phyloP scores from a whole-genome alignment of 2,888 invertebrate species.

The Mesorhabditis sp. region DNA sequence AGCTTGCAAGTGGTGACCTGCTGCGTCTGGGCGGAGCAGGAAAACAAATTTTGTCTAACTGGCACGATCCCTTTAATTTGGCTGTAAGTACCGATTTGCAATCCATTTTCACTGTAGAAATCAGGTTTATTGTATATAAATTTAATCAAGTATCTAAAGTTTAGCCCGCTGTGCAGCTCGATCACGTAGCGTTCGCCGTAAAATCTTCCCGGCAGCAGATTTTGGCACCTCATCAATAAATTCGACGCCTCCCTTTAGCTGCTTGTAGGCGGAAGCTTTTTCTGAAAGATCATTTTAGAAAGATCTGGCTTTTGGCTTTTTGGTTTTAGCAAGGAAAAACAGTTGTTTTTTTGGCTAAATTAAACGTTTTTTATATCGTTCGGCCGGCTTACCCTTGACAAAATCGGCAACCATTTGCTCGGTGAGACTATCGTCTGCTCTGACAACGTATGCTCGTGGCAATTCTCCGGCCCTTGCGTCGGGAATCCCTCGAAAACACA shows the following conservation, averaged over 20 bases:
- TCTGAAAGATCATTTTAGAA: conserved; percentile 51
- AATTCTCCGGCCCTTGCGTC: conserved; percentile 32
- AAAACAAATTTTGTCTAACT: too few relatives aligned
- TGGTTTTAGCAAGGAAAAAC: too few relatives aligned
- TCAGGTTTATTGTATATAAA: too few relatives aligned
- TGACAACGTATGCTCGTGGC: conserved; percentile 32
- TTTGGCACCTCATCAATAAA: conserved; percentile 73
- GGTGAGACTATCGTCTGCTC: conserved; percentile 25
- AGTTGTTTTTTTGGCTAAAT: too few relatives aligned
- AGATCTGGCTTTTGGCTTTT: too few relatives aligned
- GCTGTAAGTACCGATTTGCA: too few relatives aligned
- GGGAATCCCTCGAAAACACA: conserved; percentile 17
- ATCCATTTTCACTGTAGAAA: too few relatives aligned
- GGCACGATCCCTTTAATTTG: too few relatives aligned
- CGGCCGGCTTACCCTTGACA: conserved; percentile 25
- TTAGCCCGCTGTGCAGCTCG: not conserved
- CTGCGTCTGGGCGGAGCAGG: too few relatives aligned
- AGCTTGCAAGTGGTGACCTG: too few relatives aligned
- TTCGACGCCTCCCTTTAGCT: conserved; percentile 69
- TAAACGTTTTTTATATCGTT: too few relatives aligned
- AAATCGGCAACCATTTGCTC: conserved; percentile 34
- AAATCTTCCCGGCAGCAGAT: conserved; percentile 74
- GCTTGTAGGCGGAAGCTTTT: conserved; percentile 75
- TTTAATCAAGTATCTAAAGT: too few relatives aligned
- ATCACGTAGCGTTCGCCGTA: conserved; percentile 64